A percentile compares a stretch with the other conserved stretches of the same genome.
These are phyloP conservation scores for Hololepta plana DNA, from an alignment of 2,888 invertebrate species.

Conservation along the genomic window DNA sequence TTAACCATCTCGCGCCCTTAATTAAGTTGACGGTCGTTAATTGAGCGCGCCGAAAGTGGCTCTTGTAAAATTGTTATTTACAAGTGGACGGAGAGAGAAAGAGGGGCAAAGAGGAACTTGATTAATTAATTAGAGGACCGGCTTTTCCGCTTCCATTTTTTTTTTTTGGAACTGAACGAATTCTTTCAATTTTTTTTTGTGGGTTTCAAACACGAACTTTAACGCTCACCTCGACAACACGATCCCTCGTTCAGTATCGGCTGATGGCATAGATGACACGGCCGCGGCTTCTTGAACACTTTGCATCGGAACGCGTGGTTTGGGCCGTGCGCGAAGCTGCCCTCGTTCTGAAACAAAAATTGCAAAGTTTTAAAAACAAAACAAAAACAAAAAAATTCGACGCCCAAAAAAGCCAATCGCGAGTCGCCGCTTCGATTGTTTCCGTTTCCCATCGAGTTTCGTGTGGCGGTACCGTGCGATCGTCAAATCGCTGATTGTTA, in stretches of 20 bases:
- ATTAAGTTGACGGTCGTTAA: neutral
- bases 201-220: constrained; percentile 9
- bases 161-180: neutral
- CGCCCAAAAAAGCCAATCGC: no score
- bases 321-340: constrained; percentile 40
- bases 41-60: constrained; percentile 1
- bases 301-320: constrained; percentile 59
- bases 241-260: constrained; percentile 56
- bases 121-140: no score
- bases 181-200: neutral
- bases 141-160: no score
- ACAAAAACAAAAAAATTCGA: no score
- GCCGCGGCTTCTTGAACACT: constrained; percentile 53
- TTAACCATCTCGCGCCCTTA: neutral
- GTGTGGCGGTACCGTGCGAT: no score
- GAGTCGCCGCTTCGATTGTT: no score
- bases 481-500: no score
- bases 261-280: constrained; percentile 65
- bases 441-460: no score
- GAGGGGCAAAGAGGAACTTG: no score
- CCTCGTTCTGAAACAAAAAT: constrained; percentile 43
- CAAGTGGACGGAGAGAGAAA: no score
- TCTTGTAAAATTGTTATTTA: no score
- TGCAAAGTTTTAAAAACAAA: neutral
- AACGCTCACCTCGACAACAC: constrained; percentile 51